Conservation (phyloP, 2,113 vertebrate species). For the Aspiorhynchus laticeps region DNA sequence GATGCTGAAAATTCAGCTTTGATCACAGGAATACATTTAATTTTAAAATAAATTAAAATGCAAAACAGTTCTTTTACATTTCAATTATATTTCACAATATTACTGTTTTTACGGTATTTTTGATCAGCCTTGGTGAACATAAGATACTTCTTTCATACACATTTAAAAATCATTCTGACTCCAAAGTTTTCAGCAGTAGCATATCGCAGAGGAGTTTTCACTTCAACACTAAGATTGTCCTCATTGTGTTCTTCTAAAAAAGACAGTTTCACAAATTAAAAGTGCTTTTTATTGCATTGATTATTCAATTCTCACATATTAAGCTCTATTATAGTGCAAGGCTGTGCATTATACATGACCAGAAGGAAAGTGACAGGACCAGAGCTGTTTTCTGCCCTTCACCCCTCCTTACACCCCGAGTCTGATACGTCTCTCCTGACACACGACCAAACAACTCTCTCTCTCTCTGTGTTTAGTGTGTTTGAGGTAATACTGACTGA, state of each 20-base stretch:
- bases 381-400: constrained; percentile 20
- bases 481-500: constrained; percentile 52
- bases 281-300: constrained; percentile 47
- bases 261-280: not conserved
- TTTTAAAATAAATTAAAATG: not conserved
- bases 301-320: constrained; percentile 58
- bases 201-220: not conserved
- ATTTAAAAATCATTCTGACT: not conserved
- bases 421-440: not conserved
- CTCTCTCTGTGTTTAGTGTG: constrained; percentile 33
- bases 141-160: not conserved
- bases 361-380: constrained; percentile 29
- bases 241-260: not conserved
- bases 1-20: not conserved
- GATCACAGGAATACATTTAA: not conserved
- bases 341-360: constrained; percentile 55
- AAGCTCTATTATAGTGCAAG: constrained; percentile 46
- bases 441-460: not conserved
- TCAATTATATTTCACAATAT: not conserved
- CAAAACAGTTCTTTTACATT: not conserved
- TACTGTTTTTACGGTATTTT: not conserved
- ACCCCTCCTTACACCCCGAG: not conserved
- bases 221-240: not conserved
- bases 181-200: not conserved
- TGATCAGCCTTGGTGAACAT: not conserved